Base-by-base conservation (phyloP, 2,888 invertebrate species). In the Nipponacmea schrenckii region DNA sequence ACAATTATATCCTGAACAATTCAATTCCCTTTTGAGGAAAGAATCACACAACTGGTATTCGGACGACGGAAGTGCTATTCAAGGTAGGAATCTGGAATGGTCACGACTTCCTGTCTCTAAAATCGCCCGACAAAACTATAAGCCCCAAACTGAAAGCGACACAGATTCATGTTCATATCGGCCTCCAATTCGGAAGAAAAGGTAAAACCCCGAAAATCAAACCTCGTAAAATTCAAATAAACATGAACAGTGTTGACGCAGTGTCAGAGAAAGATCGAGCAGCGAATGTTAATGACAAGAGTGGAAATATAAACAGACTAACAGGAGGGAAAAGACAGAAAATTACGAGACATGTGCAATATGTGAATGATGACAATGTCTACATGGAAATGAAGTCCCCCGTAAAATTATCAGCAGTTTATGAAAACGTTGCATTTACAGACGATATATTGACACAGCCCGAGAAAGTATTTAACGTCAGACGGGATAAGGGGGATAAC, bases 31-130 rank as follows among this genome's bases (percentile, higher is more conserved):
- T 24, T 70, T 72, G 74, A 64, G 31, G 62, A 73, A 56, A 14
- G 70, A 69, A n/a, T 70, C 74, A 12, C 71, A 70, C 24, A 69
- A 81, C 2, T 82, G 82, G 77, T 78, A 79, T 67, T 81, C 79
- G 0, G 82, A 83, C 64, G 80, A 80, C 5, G 81, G 80, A 71
- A 80, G 77, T 64, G 80, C 81, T 1, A 81, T 80, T 70, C 78
- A 24, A 24, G 56, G 78, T 66, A 80, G 80, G 1, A 39, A 39
- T 39, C 65, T 80, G 12, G 77, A 77, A 20, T 78, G 78, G 68
- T 80, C 81, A 63, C 80, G 79, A 56, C 76, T 80, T 20, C 79
- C 81, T 5, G 75, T 80, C 17, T 81, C 79, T 17, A 79, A 78
- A 50, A 76, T 80, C 24, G 79, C 80, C 69, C 20, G 24, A 80